These are phyloP conservation scores for Columba janthina DNA, from an alignment of 2,113 vertebrate species.

Conservation along the genomic window DNA sequence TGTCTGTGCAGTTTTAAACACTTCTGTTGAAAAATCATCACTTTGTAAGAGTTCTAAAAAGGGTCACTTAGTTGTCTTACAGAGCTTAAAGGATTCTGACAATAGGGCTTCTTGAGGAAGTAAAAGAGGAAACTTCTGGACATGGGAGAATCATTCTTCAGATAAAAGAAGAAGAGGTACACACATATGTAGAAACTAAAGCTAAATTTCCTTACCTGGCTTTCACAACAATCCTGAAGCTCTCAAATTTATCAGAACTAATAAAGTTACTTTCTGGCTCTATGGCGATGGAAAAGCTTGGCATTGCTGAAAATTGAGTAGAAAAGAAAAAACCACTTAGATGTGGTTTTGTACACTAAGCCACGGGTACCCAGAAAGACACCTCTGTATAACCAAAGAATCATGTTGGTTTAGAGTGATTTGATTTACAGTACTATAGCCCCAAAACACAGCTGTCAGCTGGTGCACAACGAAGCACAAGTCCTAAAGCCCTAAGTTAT, in stretches of 20 bases:
- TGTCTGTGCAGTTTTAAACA: neutral
- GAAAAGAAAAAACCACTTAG: conserved; percentile 4
- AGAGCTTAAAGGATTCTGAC: neutral
- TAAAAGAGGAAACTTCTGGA: neutral
- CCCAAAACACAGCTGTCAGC: neutral
- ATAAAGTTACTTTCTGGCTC: conserved; percentile 79
- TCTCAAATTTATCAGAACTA: conserved; percentile 74
- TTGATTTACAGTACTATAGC: neutral
- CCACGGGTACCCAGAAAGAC: neutral
- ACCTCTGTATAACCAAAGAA: neutral
- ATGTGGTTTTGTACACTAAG: neutral
- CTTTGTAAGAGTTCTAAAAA: neutral
- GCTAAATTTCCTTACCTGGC: conserved; percentile 71
- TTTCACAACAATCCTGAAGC: conserved; percentile 75
- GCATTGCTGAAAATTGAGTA: conserved; percentile 75
- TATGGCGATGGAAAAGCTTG: conserved; percentile 75
- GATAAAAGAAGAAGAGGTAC: neutral
- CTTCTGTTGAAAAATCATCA: neutral
- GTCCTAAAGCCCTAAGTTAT: neutral
- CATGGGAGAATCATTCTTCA: neutral
- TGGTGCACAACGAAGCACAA: neutral
- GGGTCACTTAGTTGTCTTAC: neutral
- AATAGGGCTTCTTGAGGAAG: neutral
- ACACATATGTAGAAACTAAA: neutral
- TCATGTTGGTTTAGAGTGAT: neutral